A percentile compares a stretch with the other conserved stretches of the same genome.
These are phyloP conservation scores for Chymomyza caudatula DNA, from an alignment of 2,888 invertebrate genomes.

Conservation along the genomic window DNA sequence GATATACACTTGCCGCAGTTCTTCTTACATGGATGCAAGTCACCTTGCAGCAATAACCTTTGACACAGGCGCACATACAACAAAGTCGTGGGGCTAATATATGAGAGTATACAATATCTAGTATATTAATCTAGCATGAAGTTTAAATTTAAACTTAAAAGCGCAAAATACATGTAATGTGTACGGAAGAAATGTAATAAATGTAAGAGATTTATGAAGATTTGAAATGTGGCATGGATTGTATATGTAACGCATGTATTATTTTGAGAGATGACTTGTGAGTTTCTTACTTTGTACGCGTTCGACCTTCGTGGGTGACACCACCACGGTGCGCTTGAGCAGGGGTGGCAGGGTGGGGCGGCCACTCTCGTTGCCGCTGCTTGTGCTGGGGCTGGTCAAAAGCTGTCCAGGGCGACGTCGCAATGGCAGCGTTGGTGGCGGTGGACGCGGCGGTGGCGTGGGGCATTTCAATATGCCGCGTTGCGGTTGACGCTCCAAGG, in stretches of 20 bases:
- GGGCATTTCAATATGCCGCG: conserved; percentile 62
- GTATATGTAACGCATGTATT: not conserved
- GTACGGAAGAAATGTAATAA: conserved; percentile 5
- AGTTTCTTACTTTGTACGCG: conserved; percentile 71
- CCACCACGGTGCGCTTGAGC: conserved; percentile 54
- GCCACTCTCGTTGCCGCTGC: not conserved
- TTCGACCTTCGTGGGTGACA: conserved; percentile 57
- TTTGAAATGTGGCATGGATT: conserved; percentile 7
- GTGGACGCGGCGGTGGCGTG: conserved; percentile 67
- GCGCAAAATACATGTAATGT: not conserved
- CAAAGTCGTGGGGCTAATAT: not conserved
- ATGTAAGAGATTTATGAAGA: conserved; percentile 5
- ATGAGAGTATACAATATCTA: not conserved
- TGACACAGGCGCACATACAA: not conserved
- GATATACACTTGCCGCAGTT: not conserved
- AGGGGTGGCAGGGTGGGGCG: conserved; percentile 42
- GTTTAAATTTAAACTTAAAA: conserved; percentile 6
- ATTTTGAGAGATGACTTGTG: conserved; percentile 9
- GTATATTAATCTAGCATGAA: conserved; percentile 4
- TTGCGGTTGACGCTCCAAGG: conserved; percentile 37
- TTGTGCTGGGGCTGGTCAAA: conserved; percentile 22
- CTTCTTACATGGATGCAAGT: not conserved
- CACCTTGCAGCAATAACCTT: not conserved
- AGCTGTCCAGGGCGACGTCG: conserved; percentile 49
- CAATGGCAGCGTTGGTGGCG: conserved; percentile 55